A percentile compares a stretch with the other conserved stretches of the same genome.
Evolutionary conservation across 2,113 vertebrate genomes (phyloP).

Genomic region (Diphyllodes magnificus): DNA sequence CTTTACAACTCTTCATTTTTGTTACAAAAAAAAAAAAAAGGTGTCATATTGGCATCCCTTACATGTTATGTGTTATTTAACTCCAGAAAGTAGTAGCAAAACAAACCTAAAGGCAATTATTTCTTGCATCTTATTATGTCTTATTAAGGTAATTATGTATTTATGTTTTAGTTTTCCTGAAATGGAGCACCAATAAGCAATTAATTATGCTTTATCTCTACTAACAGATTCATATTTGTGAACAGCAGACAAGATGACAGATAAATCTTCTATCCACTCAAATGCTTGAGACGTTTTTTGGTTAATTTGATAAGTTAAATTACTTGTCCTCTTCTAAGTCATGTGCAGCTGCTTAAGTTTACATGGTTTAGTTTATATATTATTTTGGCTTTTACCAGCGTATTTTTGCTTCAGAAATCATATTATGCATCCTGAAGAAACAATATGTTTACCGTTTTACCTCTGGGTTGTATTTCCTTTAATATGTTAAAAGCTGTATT

Average conservation of each 20-base stretch:
- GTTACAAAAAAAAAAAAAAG: too few relatives aligned
- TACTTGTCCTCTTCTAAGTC: neutral
- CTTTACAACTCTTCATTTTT: neutral
- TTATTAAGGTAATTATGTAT: neutral
- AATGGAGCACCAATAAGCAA: neutral
- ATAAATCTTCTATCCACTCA: neutral
- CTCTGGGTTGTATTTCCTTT: neutral
- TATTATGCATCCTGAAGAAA: neutral
- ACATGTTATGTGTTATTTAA: rapidly evolving
- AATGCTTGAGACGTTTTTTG: neutral
- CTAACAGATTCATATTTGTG: neutral
- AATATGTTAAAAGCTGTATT: neutral
- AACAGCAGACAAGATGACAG: neutral
- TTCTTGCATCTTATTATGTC: neutral
- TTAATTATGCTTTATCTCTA: neutral
- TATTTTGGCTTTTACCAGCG: neutral
- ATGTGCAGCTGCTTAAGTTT: neutral
- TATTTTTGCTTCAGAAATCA: neutral
- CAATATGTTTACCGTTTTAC: neutral
- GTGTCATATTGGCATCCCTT: neutral
- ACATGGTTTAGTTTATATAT: neutral
- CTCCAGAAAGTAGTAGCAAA: neutral
- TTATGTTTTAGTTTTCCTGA: neutral
- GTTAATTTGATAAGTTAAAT: neutral
- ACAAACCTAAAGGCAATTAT: neutral